phyloP scores from a whole-genome alignment of 2,113 vertebrate species.

The Sitta europaea region DNA sequence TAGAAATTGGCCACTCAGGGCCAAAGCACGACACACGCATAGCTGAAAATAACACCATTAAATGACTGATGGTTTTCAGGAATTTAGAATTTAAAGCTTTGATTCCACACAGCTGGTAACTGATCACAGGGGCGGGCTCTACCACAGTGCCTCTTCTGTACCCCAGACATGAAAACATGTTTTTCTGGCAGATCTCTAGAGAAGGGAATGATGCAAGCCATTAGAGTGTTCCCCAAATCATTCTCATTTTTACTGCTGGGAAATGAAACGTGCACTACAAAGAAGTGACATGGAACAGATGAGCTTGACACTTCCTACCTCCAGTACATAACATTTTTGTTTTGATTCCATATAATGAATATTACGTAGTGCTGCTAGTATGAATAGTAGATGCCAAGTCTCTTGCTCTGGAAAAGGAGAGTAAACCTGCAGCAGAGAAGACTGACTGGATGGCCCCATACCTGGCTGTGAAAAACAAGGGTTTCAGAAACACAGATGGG shows the following conservation, averaged over 20 bases:
- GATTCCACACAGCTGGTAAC: background rate
- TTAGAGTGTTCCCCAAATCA: background rate
- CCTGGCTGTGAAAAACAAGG: background rate
- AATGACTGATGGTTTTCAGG: background rate
- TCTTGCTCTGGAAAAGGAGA: background rate
- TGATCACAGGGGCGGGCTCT: background rate
- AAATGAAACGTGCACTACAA: background rate
- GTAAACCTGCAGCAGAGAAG: background rate
- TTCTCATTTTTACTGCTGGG: background rate
- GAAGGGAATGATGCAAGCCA: background rate
- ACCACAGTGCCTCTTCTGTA: background rate
- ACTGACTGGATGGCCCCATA: background rate
- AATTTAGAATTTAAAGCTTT: background rate
- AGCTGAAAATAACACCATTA: background rate
- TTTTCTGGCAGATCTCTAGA: background rate
- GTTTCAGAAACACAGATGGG: background rate
- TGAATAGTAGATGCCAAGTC: background rate
- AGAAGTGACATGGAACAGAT: background rate
- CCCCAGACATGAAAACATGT: background rate
- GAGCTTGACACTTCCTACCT: background rate
- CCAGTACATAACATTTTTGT: background rate
- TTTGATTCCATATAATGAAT: background rate
- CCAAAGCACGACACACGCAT: too few relatives aligned
- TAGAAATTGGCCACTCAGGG: too few relatives aligned
- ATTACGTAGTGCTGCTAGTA: background rate